Percentiles rank a stretch among this genome's conserved stretches.
Evolutionary conservation across 1,140 invertebrate genomes (phyloP).

Genomic region (Drosophila tropicalis): DNA sequence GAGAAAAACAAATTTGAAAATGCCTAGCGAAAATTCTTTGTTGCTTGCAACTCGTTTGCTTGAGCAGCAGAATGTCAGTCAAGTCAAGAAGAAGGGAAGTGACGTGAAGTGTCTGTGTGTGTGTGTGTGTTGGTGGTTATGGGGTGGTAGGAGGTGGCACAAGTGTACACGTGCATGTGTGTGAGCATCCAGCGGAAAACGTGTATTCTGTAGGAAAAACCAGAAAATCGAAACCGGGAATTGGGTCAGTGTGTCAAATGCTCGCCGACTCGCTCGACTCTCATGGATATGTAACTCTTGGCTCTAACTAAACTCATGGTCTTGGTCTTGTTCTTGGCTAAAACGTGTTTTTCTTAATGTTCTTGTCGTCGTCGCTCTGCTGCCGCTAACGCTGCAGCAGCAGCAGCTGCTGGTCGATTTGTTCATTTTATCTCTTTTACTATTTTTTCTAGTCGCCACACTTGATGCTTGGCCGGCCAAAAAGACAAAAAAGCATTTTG

Average conservation of each 20-base stretch:
- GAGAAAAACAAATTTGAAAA: constrained; percentile 35
- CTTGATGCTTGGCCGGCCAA: constrained; percentile 39
- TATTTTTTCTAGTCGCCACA: constrained; percentile 51
- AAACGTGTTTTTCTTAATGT: constrained; percentile 62
- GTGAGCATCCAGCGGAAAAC: constrained; percentile 69
- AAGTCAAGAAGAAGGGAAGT: not conserved
- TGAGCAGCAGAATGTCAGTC: not conserved
- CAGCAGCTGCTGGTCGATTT: constrained; percentile 44
- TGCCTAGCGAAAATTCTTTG: constrained; percentile 62
- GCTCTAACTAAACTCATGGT: constrained; percentile 42
- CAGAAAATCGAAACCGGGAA: constrained; percentile 82
- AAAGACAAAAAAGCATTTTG: constrained; percentile 18
- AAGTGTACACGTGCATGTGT: constrained; percentile 24
- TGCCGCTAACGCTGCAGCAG: no score
- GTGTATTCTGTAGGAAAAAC: constrained; percentile 79
- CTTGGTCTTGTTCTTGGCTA: constrained; percentile 42
- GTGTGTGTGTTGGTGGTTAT: constrained; percentile 21
- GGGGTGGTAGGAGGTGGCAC: constrained; percentile 11
- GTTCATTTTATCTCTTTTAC: constrained; percentile 32
- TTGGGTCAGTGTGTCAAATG: constrained; percentile 79
- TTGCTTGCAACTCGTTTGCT: constrained; percentile 66
- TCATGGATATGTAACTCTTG: constrained; percentile 34
- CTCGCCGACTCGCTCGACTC: constrained; percentile 35
- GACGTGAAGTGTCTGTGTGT: constrained; percentile 27
- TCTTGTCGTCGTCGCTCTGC: constrained; percentile 10